Conservation (phyloP, 2,888 invertebrate genomes). For the Matsumyia berberina region DNA sequence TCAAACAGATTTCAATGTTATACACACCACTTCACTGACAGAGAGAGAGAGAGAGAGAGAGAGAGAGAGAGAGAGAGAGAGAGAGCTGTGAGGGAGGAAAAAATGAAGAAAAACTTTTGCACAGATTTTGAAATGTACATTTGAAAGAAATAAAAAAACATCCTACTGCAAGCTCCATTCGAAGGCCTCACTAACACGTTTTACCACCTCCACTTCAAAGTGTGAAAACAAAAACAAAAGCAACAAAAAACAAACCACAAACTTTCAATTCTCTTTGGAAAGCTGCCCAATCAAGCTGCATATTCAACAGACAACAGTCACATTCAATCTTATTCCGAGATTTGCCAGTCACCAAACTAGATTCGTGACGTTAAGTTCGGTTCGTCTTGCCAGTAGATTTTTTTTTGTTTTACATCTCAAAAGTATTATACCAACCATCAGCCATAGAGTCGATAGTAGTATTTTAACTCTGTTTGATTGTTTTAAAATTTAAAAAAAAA, state of each 20-base stretch:
- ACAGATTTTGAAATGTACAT: constrained; percentile 7
- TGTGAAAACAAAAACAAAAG: background rate
- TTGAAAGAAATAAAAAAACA: constrained; percentile 1
- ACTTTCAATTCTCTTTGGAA: constrained; percentile 52
- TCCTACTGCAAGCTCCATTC: constrained; percentile 29
- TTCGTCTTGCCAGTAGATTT: constrained; percentile 9
- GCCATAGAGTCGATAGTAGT: background rate
- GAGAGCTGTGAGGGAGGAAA: no score
- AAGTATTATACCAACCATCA: background rate
- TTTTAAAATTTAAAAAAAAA: constrained; percentile 1
- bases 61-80: no score
- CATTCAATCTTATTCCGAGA: constrained; percentile 54
- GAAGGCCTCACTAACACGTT: constrained; percentile 53
- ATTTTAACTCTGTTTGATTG: background rate
- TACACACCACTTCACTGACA: no score
- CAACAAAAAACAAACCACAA: constrained; percentile 4
- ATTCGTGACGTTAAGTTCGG: constrained; percentile 68
- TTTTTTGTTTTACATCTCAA: constrained; percentile 4
- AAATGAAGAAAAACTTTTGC: no score
- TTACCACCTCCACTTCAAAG: constrained; percentile 49
- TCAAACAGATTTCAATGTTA: no score
- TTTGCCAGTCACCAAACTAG: constrained; percentile 65
- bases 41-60: no score
- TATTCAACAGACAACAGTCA: constrained; percentile 44
- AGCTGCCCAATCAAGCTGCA: constrained; percentile 50